Evolutionary conservation across 1,140 invertebrate species (phyloP).

Genomic region (Sinonovacula constricta): DNA sequence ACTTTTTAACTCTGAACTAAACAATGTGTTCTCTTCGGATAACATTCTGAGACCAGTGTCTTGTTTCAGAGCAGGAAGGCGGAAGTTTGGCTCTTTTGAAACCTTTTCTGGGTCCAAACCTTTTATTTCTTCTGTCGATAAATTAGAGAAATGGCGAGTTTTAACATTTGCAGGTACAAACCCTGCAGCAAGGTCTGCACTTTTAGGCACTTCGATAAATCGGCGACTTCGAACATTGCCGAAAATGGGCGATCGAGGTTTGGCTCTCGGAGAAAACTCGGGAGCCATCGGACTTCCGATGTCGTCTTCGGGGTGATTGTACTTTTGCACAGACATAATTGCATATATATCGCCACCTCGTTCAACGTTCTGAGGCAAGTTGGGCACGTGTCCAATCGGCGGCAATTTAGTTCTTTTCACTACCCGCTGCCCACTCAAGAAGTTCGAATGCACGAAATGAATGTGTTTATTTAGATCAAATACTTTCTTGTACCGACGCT

Average conservation of each 20-base stretch:
- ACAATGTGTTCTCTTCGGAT: slow-evolving; percentile 24
- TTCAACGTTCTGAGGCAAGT: not conserved
- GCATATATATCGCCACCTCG: slow-evolving; percentile 38
- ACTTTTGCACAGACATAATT: slow-evolving; percentile 49
- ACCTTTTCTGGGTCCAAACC: not conserved
- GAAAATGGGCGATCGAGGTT: too few species aligned
- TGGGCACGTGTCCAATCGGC: slow-evolving; percentile 39
- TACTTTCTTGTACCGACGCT: slow-evolving; percentile 49
- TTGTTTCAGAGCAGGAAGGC: slow-evolving; percentile 9
- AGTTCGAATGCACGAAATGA: slow-evolving; percentile 52
- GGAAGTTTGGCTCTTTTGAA: slow-evolving; percentile 4
- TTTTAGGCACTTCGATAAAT: slow-evolving; percentile 23
- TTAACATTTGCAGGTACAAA: slow-evolving; percentile 33
- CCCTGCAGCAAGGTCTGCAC: slow-evolving; percentile 12
- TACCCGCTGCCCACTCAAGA: slow-evolving; percentile 35
- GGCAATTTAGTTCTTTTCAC: slow-evolving; percentile 43
- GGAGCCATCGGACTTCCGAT: not conserved
- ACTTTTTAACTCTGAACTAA: not conserved
- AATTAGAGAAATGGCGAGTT: slow-evolving; percentile 43
- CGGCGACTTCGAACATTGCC: too few species aligned
- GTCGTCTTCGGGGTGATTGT: slow-evolving; percentile 20
- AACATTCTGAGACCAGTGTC: slow-evolving; percentile 40
- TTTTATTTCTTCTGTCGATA: slow-evolving; percentile 19
- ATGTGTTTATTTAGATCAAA: slow-evolving; percentile 48
- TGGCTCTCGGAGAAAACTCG: not conserved